Conservation (phyloP, 2,797 vertebrate genomes). For the Halcyon badia region DNA sequence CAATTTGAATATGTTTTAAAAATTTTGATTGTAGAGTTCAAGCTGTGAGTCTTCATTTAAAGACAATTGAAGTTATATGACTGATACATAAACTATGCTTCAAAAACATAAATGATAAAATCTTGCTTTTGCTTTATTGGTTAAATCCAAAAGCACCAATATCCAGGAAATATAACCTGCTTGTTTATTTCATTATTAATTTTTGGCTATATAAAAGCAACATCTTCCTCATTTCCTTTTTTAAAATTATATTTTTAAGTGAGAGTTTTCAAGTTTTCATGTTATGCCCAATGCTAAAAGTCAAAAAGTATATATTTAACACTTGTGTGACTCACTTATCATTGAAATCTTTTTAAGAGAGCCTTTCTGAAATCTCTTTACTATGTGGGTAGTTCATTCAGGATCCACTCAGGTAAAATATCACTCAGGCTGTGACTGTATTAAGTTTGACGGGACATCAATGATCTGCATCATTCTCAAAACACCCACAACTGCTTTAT, state of each 20-base stretch:
- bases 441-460: conserved; percentile 63
- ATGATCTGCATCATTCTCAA: conserved; percentile 56
- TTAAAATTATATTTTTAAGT: background rate
- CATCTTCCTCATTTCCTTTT: background rate
- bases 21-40: background rate
- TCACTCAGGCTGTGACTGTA: conserved; percentile 2
- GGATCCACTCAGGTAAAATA: conserved; percentile 46
- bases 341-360: background rate
- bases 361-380: background rate
- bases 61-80: background rate
- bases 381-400: conserved; percentile 40
- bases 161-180: background rate
- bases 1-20: background rate
- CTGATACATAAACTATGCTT: background rate
- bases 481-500: conserved; percentile 67
- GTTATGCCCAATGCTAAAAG: background rate
- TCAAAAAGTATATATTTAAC: background rate
- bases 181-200: background rate
- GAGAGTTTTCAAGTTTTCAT: background rate
- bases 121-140: background rate
- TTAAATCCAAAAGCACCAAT: background rate
- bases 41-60: background rate
- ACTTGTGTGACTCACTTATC: background rate
- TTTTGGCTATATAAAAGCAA: background rate
- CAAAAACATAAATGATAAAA: background rate